Conservation (phyloP, 2,888 invertebrate genomes). For the Eledone cirrhosa region DNA sequence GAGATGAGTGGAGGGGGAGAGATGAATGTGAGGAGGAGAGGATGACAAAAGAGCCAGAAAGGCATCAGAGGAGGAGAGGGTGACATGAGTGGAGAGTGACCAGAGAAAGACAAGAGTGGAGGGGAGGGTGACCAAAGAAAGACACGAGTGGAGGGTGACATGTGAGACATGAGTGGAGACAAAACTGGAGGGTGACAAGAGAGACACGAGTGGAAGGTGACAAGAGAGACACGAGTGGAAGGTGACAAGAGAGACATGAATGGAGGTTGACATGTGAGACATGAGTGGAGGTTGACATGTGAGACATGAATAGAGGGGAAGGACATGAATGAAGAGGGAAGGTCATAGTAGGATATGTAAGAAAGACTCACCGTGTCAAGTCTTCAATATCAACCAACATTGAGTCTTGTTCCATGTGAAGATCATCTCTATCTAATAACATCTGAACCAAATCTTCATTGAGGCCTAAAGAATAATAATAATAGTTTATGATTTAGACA, state of each 20-base stretch:
- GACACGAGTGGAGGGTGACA: no score
- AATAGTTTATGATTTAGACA: no score
- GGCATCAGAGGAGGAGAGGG: neutral
- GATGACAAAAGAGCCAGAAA: neutral
- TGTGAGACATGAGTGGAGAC: no score
- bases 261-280: neutral
- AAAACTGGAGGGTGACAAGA: no score
- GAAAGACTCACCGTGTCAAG: slow-evolving; percentile 72
- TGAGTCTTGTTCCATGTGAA: slow-evolving; percentile 97
- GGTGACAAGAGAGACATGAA: neutral
- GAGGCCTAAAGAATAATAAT: slow-evolving; percentile 66
- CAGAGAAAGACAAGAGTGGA: neutral
- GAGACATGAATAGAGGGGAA: neutral
- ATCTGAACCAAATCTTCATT: slow-evolving; percentile 90
- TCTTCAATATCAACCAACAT: slow-evolving; percentile 98
- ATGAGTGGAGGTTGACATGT: neutral
- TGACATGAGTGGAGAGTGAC: neutral
- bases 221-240: no score
- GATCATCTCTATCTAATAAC: slow-evolving; percentile 90
- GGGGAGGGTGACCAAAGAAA: no score
- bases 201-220: no score
- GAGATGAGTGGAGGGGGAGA: neutral
- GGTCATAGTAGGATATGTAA: neutral
- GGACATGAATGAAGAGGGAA: neutral
- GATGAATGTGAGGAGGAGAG: neutral